A percentile compares a stretch with the other conserved stretches of the same genome.
Conservation (phyloP, 2,888 invertebrate species). For the Hirtodrosophila trivittata region DNA sequence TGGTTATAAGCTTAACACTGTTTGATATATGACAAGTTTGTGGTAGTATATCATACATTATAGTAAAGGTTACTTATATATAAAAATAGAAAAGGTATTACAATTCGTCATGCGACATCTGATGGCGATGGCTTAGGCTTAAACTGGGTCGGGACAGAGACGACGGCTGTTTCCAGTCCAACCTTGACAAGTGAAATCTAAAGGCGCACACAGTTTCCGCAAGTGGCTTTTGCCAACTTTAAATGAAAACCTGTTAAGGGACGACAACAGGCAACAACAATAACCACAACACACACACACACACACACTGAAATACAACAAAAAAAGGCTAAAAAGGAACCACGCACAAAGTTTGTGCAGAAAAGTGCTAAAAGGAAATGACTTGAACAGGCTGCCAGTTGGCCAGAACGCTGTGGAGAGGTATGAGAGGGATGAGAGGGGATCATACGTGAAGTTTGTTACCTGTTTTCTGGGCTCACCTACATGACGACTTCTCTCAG, state of each 20-base stretch:
- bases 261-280: constrained; percentile 26
- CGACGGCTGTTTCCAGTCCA: constrained; percentile 37
- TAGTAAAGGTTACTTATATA: constrained; percentile 6
- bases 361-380: constrained; percentile 54
- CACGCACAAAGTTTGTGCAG: constrained; percentile 66
- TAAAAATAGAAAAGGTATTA: constrained; percentile 12
- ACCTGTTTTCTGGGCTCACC: constrained; percentile 30
- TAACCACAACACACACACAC: not conserved
- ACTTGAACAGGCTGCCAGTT: constrained; percentile 50
- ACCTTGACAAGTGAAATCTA: constrained; percentile 77
- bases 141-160: constrained; percentile 46
- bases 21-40: too few species aligned
- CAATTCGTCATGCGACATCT: constrained; percentile 44
- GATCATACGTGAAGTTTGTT: constrained; percentile 35
- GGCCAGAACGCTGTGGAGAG: constrained; percentile 21
- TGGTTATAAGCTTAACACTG: too few species aligned
- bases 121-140: constrained; percentile 38
- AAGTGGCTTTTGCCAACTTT: constrained; percentile 76
- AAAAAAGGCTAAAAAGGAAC: constrained; percentile 43
- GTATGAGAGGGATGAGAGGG: not conserved
- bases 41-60: too few species aligned
- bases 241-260: constrained; percentile 74
- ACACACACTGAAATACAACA: constrained; percentile 9
- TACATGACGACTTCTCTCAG: not conserved
- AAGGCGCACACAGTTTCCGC: constrained; percentile 76